Conservation (phyloP, 2,113 vertebrate species). For the Glaucomys volans region DNA sequence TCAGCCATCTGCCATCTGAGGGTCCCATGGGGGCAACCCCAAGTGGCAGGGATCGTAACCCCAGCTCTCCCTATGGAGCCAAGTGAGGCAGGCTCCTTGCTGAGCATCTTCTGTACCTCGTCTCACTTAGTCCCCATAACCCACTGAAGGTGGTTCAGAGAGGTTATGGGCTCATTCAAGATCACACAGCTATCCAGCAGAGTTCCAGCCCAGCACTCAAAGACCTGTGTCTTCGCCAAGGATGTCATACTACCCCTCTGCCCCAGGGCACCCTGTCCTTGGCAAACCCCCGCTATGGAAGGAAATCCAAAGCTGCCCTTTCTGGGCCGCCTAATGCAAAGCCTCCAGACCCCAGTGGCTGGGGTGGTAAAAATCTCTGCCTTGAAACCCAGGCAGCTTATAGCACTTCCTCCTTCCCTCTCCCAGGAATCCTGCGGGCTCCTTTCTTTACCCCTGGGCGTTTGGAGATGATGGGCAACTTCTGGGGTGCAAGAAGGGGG, state of each 20-base stretch:
- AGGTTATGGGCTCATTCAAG: neutral
- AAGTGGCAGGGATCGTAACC: neutral
- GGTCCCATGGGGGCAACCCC: neutral
- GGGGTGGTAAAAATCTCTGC: neutral
- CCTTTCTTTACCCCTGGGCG: slow-evolving; percentile 26
- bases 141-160: neutral
- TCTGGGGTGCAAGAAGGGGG: slow-evolving; percentile 53
- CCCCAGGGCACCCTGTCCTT: slow-evolving; percentile 31
- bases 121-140: neutral
- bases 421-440: neutral
- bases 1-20: slow-evolving; percentile 22
- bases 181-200: slow-evolving; percentile 35
- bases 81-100: neutral
- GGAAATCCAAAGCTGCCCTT: neutral
- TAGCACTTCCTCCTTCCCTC: slow-evolving; percentile 44
- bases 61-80: neutral
- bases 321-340: neutral
- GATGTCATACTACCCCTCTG: neutral
- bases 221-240: neutral
- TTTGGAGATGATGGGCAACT: slow-evolving; percentile 52
- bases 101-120: neutral
- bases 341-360: neutral
- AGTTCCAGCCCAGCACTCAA: neutral
- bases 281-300: neutral
- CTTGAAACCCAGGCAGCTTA: slow-evolving; percentile 33